phyloP scores from a whole-genome alignment of 2,888 invertebrate genomes.

The Amitus sp. region DNA sequence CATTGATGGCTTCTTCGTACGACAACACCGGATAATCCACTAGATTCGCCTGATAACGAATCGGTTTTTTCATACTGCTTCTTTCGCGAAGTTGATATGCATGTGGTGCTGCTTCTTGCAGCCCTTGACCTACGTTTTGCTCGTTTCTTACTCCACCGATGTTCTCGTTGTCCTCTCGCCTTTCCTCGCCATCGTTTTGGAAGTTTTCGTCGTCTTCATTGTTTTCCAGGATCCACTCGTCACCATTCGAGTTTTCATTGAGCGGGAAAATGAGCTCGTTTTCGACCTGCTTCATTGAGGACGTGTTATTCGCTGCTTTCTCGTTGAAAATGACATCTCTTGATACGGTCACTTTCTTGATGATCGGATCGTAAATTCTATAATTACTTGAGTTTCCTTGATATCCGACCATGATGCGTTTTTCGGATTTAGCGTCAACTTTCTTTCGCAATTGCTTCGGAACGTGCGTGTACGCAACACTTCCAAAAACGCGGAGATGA shows the following conservation, averaged over 20 bases:
- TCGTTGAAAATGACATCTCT: constrained; percentile 19
- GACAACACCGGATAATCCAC: not conserved
- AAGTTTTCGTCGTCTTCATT: no score
- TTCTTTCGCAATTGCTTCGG: constrained; percentile 30
- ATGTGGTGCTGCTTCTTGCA: no score
- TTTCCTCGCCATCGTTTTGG: no score
- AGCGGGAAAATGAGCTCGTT: not conserved
- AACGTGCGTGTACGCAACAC: constrained; percentile 19
- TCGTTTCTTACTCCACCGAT: no score
- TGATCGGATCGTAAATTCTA: constrained; percentile 15
- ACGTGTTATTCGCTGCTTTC: no score
- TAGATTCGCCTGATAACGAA: not conserved
- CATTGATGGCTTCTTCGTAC: constrained; percentile 13
- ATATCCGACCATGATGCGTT: constrained; percentile 29
- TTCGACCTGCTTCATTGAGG: no score
- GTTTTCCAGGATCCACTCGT: no score
- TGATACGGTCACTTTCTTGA: constrained; percentile 14
- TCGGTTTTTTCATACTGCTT: not conserved
- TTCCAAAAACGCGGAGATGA: constrained; percentile 20
- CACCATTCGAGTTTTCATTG: not conserved
- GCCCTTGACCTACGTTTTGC: no score
- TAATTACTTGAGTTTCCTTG: constrained; percentile 20
- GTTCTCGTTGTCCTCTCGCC: no score
- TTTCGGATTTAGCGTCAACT: constrained; percentile 19
- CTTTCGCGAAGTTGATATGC: not conserved